Base-by-base conservation (phyloP, 2,888 invertebrate genomes). In the Hetaerina titia region DNA sequence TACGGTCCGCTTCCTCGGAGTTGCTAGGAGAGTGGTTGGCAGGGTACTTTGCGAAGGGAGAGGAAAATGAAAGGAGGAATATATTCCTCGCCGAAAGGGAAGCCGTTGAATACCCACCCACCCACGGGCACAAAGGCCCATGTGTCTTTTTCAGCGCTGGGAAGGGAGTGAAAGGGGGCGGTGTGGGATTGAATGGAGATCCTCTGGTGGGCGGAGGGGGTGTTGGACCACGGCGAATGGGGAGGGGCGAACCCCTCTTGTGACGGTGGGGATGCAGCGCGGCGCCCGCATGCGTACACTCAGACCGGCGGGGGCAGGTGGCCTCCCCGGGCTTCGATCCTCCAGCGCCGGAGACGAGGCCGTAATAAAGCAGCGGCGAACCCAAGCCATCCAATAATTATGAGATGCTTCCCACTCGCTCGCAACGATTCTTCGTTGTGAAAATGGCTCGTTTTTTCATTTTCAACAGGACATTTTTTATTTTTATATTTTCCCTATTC, bases 161-260 rank as follows among this genome's bases (percentile, higher is more conserved):
- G 94, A 57, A 15, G 58, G 22, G 25, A 56, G 57, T 22, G 57
- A 60, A 60, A 22, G 25, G 87, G 89, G 60, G 60, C 69, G 57
- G 92, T 69, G 57, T 57, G 56, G 69, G 57, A 94, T 94, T 74
- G 60, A 95, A 60, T 64, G 69, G 95, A 56, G 95, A 64, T 63
- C 45, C 64, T 56, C 56, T 87, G 94, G 90, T 95, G 64, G 94
- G 31, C 89, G 69, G 95, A 74, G 94, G 94, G 95, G 95, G 95
- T 57, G 95, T 56, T 87, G 58, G 69, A 90, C 81, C 94, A 57
- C 63, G 64, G 63, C 45, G 88, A 74, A 58, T n/a, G 90, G 64
- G 74, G 81, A 89, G n/a, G 56, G 31, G 63, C n/a, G 74, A 60
- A 92, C 95, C 89, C 74, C 88, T 45, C 57, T 69, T 56, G 56